phyloP scores from a whole-genome alignment of 2,113 vertebrate species.

The Cryptotis parvus region DNA sequence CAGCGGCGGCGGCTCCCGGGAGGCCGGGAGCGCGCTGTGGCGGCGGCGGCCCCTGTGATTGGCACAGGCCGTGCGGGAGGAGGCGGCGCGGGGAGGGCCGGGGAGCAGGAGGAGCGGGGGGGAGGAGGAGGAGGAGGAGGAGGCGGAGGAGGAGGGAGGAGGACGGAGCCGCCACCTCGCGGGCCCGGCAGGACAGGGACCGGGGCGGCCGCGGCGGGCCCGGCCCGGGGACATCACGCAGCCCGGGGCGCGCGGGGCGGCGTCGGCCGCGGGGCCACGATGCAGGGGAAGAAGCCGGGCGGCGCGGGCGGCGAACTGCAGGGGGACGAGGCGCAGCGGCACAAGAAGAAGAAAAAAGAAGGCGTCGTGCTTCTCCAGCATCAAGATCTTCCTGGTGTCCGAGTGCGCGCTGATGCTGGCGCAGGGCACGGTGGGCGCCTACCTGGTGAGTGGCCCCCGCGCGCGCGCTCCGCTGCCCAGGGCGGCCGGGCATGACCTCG shows the following conservation, averaged over 20 bases:
- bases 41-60: slow-evolving; percentile 78
- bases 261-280: slow-evolving; percentile 80
- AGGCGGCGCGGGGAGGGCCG: too few species aligned
- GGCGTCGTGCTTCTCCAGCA: slow-evolving; percentile 95
- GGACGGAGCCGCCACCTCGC: slow-evolving; percentile 45
- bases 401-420: slow-evolving; percentile 98
- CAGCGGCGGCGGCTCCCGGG: too few species aligned
- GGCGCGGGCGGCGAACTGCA: slow-evolving; percentile 85
- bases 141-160: slow-evolving; percentile 13
- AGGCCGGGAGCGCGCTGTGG: slow-evolving; percentile 57
- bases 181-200: slow-evolving; percentile 61
- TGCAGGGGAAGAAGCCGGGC: slow-evolving; percentile 92
- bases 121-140: slow-evolving; percentile 45
- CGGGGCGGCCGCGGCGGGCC: too few species aligned
- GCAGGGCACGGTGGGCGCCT: slow-evolving; percentile 97
- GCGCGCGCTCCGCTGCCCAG: slow-evolving; percentile 54
- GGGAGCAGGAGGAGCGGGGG: slow-evolving; percentile 74
- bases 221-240: too few species aligned
- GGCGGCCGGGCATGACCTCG: slow-evolving; percentile 67
- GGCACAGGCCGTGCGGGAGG: slow-evolving; percentile 74
- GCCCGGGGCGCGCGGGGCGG: slow-evolving; percentile 78
- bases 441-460: slow-evolving; percentile 93
- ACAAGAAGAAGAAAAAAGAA: slow-evolving; percentile 90
- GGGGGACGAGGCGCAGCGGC: slow-evolving; percentile 88
- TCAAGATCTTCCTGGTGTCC: slow-evolving; percentile 97